Percentiles rank a stretch among this genome's conserved stretches.
These are phyloP conservation scores for Neodiprion fabricii DNA, from an alignment of 1,140 invertebrate species.

Conservation along the genomic window DNA sequence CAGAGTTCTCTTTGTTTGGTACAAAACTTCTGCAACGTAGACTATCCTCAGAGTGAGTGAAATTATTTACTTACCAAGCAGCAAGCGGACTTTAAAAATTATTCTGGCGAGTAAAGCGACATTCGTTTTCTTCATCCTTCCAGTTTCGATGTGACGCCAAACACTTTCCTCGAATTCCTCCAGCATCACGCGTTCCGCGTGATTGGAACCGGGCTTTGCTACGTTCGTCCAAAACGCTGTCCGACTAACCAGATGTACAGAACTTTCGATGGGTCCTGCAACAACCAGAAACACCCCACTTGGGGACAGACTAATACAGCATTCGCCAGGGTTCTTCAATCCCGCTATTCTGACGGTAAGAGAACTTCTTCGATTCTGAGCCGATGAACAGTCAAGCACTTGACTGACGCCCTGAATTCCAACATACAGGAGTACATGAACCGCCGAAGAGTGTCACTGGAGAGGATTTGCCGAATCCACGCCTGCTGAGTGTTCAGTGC, in stretches of 20 bases:
- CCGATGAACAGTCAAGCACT: background rate
- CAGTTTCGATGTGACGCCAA: slow-evolving; percentile 47
- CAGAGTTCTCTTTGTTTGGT: slow-evolving; percentile 25
- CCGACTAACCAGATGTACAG: slow-evolving; percentile 61
- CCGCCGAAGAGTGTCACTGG: slow-evolving; percentile 57
- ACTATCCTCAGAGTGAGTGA: slow-evolving; percentile 23
- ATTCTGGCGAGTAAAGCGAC: background rate
- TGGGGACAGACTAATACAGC: slow-evolving; percentile 66
- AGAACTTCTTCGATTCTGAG: background rate
- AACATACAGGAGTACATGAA: slow-evolving; percentile 54
- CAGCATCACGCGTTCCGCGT: slow-evolving; percentile 45
- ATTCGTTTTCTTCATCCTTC: background rate
- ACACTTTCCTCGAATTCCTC: slow-evolving; percentile 56
- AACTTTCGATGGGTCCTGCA: slow-evolving; percentile 76
- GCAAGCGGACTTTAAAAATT: background rate
- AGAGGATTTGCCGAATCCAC: slow-evolving; percentile 57
- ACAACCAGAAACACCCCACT: slow-evolving; percentile 68
- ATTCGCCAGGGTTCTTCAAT: slow-evolving; percentile 68
- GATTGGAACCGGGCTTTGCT: slow-evolving; percentile 44
- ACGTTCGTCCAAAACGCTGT: slow-evolving; percentile 29
- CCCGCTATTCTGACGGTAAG: slow-evolving; percentile 72
- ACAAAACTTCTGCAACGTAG: slow-evolving; percentile 29
- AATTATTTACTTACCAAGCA: background rate
- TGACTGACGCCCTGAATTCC: slow-evolving; percentile 1
- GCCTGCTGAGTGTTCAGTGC: slow-evolving; percentile 57